A percentile compares a stretch with the other conserved stretches of the same genome.
Evolutionary conservation across 2,888 invertebrate species (phyloP).

Genomic region (Pilophorus perplexus): DNA sequence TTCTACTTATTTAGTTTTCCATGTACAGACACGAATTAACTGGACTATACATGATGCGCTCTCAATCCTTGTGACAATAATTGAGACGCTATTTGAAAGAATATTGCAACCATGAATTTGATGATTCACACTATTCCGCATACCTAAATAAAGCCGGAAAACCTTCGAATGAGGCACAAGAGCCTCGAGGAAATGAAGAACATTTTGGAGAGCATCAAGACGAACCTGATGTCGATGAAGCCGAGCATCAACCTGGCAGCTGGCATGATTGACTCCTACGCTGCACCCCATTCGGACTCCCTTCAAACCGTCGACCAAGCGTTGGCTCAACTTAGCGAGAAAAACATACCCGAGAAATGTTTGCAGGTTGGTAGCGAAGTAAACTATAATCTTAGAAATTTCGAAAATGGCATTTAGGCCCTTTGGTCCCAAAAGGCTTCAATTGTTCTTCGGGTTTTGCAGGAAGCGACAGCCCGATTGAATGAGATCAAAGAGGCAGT

Average conservation of each 20-base stretch:
- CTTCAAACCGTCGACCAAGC: background rate
- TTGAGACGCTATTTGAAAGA: no score
- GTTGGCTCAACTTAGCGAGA: conserved; percentile 11
- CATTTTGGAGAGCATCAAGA: conserved; percentile 16
- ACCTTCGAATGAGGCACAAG: no score
- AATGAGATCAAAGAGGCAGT: background rate
- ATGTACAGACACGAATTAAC: no score
- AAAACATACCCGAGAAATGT: conserved; percentile 5
- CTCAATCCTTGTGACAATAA: no score
- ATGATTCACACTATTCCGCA: no score
- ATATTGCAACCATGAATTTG: no score
- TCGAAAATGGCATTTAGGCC: no score
- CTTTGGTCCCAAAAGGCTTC: no score
- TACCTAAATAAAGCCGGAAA: no score
- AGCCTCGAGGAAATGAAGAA: background rate
- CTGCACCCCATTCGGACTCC: background rate
- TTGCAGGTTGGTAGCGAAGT: background rate
- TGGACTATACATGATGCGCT: no score
- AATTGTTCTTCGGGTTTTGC: background rate
- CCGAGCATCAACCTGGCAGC: conserved; percentile 10
- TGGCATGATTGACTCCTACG: conserved; percentile 1
- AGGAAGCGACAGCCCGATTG: conserved; percentile 11
- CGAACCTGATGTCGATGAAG: conserved; percentile 8
- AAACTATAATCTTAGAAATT: background rate
- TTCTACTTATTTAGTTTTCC: no score